Conservation (phyloP, 2,797 vertebrate species). For the Emydoidea blandingii region DNA sequence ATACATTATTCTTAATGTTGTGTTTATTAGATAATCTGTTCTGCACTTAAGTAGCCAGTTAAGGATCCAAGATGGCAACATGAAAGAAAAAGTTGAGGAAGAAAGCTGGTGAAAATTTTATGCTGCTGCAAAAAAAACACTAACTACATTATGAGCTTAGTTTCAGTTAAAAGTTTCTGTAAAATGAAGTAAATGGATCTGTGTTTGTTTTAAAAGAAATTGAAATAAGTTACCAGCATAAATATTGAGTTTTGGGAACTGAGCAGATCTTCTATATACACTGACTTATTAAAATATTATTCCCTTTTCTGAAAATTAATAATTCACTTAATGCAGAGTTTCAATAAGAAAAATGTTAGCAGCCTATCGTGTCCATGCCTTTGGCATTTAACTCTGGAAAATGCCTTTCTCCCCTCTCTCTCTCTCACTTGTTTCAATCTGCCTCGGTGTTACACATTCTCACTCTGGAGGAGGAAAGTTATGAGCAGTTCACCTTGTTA, state of each 20-base stretch:
- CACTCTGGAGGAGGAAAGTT: neutral
- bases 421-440: neutral
- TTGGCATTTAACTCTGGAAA: neutral
- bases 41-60: constrained; percentile 38
- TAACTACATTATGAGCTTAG: neutral
- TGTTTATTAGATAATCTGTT: constrained; percentile 31
- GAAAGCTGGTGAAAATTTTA: neutral
- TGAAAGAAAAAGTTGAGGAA: constrained; percentile 10
- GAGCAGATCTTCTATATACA: neutral
- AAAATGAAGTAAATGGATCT: neutral
- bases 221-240: neutral
- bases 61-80: constrained; percentile 7
- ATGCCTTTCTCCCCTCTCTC: neutral
- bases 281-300: neutral
- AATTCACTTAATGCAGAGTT: neutral
- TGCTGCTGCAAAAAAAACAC: neutral
- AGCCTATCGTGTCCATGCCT: neutral
- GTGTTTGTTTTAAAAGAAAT: neutral
- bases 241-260: neutral
- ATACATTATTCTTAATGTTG: neutral
- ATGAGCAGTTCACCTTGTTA: constrained; percentile 4
- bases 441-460: neutral
- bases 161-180: neutral
- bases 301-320: neutral
- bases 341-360: neutral